A percentile compares a stretch with the other conserved stretches of the same genome.
These are phyloP conservation scores for Chrysocyon brachyurus DNA, from an alignment of 2,797 vertebrate species.

Conservation along the genomic window DNA sequence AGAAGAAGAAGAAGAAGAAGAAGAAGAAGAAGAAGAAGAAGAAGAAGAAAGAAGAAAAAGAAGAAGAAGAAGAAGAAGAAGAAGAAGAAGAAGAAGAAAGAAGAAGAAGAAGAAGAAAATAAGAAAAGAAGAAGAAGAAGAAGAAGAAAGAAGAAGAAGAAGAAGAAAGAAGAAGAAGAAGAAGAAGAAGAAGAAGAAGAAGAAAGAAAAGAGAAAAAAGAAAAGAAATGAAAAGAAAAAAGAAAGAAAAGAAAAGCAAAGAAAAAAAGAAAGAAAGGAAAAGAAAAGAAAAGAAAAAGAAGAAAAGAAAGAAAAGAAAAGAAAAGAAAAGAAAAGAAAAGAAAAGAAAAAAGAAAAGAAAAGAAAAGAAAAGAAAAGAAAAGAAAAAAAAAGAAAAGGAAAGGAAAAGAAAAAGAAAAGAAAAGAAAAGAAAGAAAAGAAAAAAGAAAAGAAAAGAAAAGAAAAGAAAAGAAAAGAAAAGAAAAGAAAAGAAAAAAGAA, in stretches of 20 bases:
- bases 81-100: background rate
- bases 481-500: no score
- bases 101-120: rapidly evolving
- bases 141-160: background rate
- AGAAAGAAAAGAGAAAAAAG: no score
- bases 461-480: background rate
- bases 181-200: background rate
- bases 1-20: no score
- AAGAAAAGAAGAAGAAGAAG: background rate
- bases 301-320: background rate
- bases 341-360: background rate
- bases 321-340: no score
- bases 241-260: no score
- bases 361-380: no score
- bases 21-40: background rate
- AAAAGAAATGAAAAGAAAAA: background rate
- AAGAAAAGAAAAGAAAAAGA: no score
- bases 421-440: background rate
- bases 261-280: no score
- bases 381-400: background rate
- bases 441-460: no score
- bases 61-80: background rate
- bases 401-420: background rate
- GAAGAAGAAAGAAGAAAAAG: no score
- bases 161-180: background rate